phyloP scores from a whole-genome alignment of 2,888 invertebrate genomes.

The Acanthosepion esculentum region DNA sequence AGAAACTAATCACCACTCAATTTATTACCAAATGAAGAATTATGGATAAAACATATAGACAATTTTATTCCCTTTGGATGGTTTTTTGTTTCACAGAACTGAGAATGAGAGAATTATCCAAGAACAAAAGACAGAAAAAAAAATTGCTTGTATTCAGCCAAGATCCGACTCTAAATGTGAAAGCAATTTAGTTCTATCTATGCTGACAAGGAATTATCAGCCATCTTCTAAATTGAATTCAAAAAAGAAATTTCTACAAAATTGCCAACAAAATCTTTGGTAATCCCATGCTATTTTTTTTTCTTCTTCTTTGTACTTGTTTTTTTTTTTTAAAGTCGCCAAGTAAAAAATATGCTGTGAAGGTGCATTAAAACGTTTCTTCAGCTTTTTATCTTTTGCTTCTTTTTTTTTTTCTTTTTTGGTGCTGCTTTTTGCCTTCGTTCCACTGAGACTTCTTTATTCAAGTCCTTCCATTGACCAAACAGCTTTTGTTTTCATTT shows the following conservation, averaged over 20 bases:
- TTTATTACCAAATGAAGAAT: too few species aligned
- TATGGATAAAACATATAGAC: too few species aligned
- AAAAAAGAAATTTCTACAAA: background rate
- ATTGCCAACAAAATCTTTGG: slow-evolving; percentile 15
- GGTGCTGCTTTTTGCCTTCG: background rate
- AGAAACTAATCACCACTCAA: too few species aligned
- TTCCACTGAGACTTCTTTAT: slow-evolving; percentile 1
- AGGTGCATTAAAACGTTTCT: background rate
- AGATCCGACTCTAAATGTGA: background rate
- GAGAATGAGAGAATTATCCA: background rate
- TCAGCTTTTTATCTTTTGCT: background rate
- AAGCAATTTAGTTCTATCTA: background rate
- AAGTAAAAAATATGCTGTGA: background rate
- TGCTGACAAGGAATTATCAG: background rate
- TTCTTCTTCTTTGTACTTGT: background rate
- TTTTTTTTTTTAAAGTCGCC: background rate
- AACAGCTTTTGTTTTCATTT: slow-evolving; percentile 33
- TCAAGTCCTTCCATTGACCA: background rate
- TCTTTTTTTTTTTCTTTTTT: background rate
- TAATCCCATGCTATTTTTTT: background rate
- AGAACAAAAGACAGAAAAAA: background rate
- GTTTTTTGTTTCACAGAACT: background rate
- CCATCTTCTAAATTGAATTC: slow-evolving; percentile 1
- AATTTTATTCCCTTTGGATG: too few species aligned
- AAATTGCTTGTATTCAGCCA: background rate